These are phyloP conservation scores for Latheticus oryzae DNA, from an alignment of 2,888 invertebrate species.

Conservation along the genomic window DNA sequence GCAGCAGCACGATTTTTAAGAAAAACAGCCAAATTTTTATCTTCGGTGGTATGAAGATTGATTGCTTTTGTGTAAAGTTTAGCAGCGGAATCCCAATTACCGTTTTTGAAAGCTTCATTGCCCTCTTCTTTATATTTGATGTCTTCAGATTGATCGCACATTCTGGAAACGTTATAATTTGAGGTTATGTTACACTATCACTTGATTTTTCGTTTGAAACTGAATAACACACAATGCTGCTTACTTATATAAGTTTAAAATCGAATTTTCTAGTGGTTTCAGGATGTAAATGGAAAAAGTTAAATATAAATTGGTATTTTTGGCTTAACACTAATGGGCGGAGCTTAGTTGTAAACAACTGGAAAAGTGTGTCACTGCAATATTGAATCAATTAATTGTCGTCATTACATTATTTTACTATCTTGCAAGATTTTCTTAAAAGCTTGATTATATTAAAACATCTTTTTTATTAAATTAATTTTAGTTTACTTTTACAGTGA, in stretches of 20 bases:
- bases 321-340: constrained; percentile 6
- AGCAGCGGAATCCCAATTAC: constrained; percentile 83
- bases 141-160: constrained; percentile 63
- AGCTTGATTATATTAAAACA: too few species aligned
- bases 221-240: constrained; percentile 12
- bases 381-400: too few species aligned
- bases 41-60: constrained; percentile 70
- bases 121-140: constrained; percentile 85
- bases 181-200: constrained; percentile 43
- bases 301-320: constrained; percentile 25
- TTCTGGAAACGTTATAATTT: constrained; percentile 32
- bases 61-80: constrained; percentile 81
- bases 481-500: too few species aligned
- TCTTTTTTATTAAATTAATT: too few species aligned
- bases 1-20: constrained; percentile 96
- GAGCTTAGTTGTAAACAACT: too few species aligned
- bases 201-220: constrained; percentile 7
- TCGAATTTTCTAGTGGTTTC: constrained; percentile 43
- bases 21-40: constrained; percentile 80
- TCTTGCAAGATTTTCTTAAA: too few species aligned
- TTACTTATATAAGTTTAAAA: constrained; percentile 41
- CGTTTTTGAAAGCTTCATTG: constrained; percentile 86
- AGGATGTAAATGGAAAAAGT: background rate
- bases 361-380: too few species aligned
- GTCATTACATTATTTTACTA: too few species aligned